Percentiles rank a stretch among this genome's conserved stretches.
Evolutionary conservation across 2,113 vertebrate genomes (phyloP).

Genomic region (Heterocephalus glaber): DNA sequence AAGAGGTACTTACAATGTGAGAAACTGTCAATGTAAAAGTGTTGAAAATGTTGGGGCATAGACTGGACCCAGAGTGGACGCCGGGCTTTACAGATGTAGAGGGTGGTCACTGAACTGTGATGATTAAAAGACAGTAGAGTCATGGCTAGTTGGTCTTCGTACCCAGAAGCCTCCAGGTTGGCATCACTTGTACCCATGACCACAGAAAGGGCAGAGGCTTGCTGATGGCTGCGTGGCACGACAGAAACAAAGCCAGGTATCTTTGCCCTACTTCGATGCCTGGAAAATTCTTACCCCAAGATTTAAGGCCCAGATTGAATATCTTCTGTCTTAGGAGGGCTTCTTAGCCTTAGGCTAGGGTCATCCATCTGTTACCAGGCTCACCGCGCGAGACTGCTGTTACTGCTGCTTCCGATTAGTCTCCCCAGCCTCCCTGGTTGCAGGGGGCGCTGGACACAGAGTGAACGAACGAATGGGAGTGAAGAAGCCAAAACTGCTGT

Average conservation of each 20-base stretch:
- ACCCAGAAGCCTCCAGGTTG: neutral
- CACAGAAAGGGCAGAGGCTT: neutral
- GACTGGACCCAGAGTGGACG: neutral
- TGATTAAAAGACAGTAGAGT: neutral
- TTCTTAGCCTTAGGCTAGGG: neutral
- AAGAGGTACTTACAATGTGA: neutral
- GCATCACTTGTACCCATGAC: neutral
- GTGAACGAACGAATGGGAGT: neutral
- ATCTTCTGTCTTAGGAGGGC: neutral
- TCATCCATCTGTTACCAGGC: neutral
- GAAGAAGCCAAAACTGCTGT: neutral
- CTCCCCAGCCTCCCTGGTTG: neutral
- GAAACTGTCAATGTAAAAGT: slow-evolving; percentile 8
- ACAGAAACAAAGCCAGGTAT: neutral
- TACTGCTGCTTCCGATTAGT: neutral
- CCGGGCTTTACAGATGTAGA: neutral
- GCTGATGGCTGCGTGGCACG: neutral
- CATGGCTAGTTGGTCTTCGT: neutral
- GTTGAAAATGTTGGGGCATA: neutral
- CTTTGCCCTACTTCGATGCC: neutral
- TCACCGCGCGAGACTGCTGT: neutral
- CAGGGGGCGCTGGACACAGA: neutral
- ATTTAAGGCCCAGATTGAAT: neutral
- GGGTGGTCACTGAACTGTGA: neutral
- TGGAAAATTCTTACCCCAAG: neutral